Conservation (phyloP, 2,113 vertebrate genomes). For the Dascyllus trimaculatus region DNA sequence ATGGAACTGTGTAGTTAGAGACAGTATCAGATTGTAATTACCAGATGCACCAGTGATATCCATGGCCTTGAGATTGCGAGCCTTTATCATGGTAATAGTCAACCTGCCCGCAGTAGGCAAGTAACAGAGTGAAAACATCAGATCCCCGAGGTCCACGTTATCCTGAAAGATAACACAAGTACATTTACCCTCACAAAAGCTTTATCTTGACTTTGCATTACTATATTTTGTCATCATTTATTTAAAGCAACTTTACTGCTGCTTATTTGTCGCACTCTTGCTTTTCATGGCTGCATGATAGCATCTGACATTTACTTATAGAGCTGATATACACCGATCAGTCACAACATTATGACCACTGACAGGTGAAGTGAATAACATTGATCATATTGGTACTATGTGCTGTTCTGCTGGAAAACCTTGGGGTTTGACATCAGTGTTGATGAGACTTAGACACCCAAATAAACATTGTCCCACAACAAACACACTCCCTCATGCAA, state of each 20-base stretch:
- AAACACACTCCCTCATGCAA: too few species aligned
- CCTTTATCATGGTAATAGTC: slow-evolving; percentile 98
- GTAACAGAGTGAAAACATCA: slow-evolving; percentile 99
- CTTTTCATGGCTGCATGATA: too few species aligned
- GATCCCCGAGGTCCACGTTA: slow-evolving; percentile 96
- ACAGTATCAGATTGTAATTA: slow-evolving; percentile 67
- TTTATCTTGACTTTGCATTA: background rate
- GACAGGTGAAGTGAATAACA: too few species aligned
- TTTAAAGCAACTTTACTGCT: background rate
- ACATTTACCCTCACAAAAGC: background rate
- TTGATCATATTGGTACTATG: too few species aligned
- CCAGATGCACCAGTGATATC: slow-evolving; percentile 99
- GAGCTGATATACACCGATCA: too few species aligned
- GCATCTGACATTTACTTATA: slow-evolving; percentile 27
- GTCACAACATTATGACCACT: too few species aligned
- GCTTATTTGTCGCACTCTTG: too few species aligned
- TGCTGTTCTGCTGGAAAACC: too few species aligned
- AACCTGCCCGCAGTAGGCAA: slow-evolving; percentile 96
- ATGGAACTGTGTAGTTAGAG: background rate
- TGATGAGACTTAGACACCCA: too few species aligned
- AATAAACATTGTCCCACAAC: too few species aligned
- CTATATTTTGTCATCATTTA: background rate
- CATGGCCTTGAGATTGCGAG: slow-evolving; percentile 98
- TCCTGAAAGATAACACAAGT: slow-evolving; percentile 86
- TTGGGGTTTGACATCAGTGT: too few species aligned